Conservation (phyloP, 1,140 invertebrate genomes). For the Drosophila takahashii region DNA sequence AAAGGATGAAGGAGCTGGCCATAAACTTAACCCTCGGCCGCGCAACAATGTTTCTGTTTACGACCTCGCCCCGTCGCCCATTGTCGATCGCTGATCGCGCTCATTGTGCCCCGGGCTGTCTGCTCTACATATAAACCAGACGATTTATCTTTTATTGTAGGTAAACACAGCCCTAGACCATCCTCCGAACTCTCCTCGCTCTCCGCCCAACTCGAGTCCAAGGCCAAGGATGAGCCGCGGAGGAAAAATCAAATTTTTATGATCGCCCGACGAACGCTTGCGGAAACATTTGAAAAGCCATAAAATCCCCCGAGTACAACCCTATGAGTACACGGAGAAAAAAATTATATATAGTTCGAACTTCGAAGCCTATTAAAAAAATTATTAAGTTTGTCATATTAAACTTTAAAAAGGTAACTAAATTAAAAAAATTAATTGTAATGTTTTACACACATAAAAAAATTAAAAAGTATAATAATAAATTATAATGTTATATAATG, state of each 20-base stretch:
- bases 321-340: conserved; percentile 52
- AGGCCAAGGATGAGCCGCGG: conserved; percentile 70
- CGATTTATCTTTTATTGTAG: conserved; percentile 78
- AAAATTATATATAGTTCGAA: not conserved
- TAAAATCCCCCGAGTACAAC: conserved; percentile 63
- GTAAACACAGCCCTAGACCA: conserved; percentile 62
- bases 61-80: conserved; percentile 29
- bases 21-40: conserved; percentile 38
- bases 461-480: too few species aligned
- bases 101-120: conserved; percentile 58
- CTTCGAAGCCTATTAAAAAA: too few species aligned
- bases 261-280: conserved; percentile 60
- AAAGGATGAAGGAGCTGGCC: conserved; percentile 62
- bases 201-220: conserved; percentile 38
- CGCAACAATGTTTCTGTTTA: conserved; percentile 53
- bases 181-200: conserved; percentile 2
- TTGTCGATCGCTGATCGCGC: conserved; percentile 62
- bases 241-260: conserved; percentile 76
- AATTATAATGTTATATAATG: too few species aligned
- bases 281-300: conserved; percentile 81
- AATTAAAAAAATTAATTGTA: too few species aligned
- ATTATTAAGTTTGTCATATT: too few species aligned
- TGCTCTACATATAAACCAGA: conserved; percentile 81
- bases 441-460: too few species aligned
- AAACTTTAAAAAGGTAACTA: too few species aligned